phyloP scores from a whole-genome alignment of 2,888 invertebrate species.

The Apocheima hispidaria region DNA sequence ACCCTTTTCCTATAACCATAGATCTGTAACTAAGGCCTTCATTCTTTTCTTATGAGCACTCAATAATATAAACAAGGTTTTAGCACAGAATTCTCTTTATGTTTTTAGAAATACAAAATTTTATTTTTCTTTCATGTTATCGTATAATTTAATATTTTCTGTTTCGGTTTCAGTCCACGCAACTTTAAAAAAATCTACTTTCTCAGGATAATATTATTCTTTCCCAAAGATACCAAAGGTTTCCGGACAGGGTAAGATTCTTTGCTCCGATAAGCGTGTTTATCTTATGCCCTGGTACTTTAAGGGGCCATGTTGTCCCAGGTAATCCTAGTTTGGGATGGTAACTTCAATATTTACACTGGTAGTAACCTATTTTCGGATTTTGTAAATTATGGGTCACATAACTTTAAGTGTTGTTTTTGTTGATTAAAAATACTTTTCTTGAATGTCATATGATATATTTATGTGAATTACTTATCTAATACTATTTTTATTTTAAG shows the following conservation, averaged over 20 bases:
- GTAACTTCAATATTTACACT: constrained; percentile 27
- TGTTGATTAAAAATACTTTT: not conserved
- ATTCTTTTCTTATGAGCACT: too few species aligned
- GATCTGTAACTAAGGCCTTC: too few species aligned
- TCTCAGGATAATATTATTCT: constrained; percentile 15
- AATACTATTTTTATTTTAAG: too few species aligned
- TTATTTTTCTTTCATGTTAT: too few species aligned
- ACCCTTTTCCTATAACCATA: too few species aligned
- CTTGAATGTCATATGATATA: too few species aligned
- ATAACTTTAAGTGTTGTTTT: not conserved
- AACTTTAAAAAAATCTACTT: constrained; percentile 12
- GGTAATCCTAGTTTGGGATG: constrained; percentile 52
- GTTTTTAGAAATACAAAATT: too few species aligned
- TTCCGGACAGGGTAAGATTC: constrained; percentile 38
- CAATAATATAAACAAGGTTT: not conserved
- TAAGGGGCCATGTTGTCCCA: constrained; percentile 42
- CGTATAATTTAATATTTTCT: too few species aligned
- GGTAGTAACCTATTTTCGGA: constrained; percentile 8
- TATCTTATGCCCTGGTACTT: constrained; percentile 47
- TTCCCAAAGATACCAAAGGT: constrained; percentile 30
- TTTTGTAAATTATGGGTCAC: constrained; percentile 9
- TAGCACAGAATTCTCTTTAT: too few species aligned
- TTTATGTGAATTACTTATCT: too few species aligned
- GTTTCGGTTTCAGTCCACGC: too few species aligned
- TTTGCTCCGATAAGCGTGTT: constrained; percentile 51